Evolutionary conservation across 1,140 invertebrate genomes (phyloP).

Genomic region (Tyrophagus putrescentiae): DNA sequence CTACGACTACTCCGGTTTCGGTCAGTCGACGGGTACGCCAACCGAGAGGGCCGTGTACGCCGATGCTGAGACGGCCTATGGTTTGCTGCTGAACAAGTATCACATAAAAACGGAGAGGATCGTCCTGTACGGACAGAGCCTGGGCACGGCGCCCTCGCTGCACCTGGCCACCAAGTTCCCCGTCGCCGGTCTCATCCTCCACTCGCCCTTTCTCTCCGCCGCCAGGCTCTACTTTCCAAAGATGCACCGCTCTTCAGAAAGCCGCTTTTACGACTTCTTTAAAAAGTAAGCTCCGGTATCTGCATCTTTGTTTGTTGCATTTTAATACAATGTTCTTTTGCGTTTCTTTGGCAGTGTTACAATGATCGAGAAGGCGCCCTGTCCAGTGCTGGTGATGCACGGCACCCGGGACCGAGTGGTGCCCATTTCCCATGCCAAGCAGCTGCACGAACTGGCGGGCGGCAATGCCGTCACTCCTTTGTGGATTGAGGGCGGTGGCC

Average conservation of each 20-base stretch:
- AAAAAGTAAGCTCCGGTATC: conserved; percentile 17
- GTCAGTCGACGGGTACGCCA: conserved; percentile 33
- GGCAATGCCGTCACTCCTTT: conserved; percentile 89
- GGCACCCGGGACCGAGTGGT: conserved; percentile 99
- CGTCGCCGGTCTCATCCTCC: conserved; percentile 40
- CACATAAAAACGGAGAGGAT: conserved; percentile 38
- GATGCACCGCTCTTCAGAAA: neutral
- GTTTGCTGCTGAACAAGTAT: conserved; percentile 35
- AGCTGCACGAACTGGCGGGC: conserved; percentile 83
- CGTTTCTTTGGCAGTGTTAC: conserved; percentile 76
- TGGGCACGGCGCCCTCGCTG: conserved; percentile 40
- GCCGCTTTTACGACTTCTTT: conserved; percentile 11
- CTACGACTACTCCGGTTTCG: conserved; percentile 42
- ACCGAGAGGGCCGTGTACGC: conserved; percentile 42
- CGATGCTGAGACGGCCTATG: conserved; percentile 41
- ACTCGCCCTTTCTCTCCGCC: conserved; percentile 35
- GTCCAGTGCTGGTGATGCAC: conserved; percentile 94
- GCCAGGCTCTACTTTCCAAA: conserved; percentile 5
- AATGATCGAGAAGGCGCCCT: conserved; percentile 95
- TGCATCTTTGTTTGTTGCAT: neutral
- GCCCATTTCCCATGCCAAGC: conserved; percentile 92
- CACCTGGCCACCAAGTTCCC: conserved; percentile 39
- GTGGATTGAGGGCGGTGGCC: conserved; percentile 94
- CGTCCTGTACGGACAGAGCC: conserved; percentile 41
- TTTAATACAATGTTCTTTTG: neutral